Evolutionary conservation across 2,888 invertebrate species (phyloP).

Genomic region (Polylopha cassiicola): DNA sequence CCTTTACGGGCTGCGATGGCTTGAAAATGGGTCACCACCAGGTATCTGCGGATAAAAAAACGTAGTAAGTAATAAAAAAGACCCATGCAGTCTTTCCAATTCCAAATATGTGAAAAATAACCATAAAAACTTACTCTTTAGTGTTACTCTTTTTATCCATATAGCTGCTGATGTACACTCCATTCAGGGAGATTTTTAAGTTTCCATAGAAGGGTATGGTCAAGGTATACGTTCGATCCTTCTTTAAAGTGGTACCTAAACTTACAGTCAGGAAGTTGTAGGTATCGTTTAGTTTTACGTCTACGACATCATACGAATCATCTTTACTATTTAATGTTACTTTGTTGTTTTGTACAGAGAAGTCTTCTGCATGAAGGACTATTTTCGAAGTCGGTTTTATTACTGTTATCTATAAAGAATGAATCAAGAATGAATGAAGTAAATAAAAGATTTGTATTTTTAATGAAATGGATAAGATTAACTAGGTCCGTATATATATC

Average conservation of each 20-base stretch:
- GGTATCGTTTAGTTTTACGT: constrained; percentile 58
- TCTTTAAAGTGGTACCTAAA: constrained; percentile 60
- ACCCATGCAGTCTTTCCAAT: no score
- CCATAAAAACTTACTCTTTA: constrained; percentile 48
- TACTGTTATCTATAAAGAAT: constrained; percentile 63
- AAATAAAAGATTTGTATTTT: not conserved
- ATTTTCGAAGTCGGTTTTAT: constrained; percentile 76
- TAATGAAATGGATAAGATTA: no score
- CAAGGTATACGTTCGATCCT: constrained; percentile 71
- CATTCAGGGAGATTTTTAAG: constrained; percentile 80
- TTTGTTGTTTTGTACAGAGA: constrained; percentile 66
- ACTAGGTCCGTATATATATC: no score
- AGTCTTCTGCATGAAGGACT: constrained; percentile 80
- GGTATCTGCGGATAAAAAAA: constrained; percentile 68
- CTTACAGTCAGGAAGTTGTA: constrained; percentile 80
- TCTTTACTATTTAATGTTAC: constrained; percentile 33
- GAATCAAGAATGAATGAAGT: no score
- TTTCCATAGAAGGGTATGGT: constrained; percentile 79
- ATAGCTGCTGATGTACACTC: constrained; percentile 84
- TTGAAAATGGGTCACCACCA: constrained; percentile 90
- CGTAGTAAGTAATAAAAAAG: no score
- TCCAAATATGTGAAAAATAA: not conserved
- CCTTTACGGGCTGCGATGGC: constrained; percentile 86
- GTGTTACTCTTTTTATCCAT: constrained; percentile 61
- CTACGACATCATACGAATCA: constrained; percentile 32